phyloP scores from a whole-genome alignment of 2,797 vertebrate genomes.

The Forpus xanthops region DNA sequence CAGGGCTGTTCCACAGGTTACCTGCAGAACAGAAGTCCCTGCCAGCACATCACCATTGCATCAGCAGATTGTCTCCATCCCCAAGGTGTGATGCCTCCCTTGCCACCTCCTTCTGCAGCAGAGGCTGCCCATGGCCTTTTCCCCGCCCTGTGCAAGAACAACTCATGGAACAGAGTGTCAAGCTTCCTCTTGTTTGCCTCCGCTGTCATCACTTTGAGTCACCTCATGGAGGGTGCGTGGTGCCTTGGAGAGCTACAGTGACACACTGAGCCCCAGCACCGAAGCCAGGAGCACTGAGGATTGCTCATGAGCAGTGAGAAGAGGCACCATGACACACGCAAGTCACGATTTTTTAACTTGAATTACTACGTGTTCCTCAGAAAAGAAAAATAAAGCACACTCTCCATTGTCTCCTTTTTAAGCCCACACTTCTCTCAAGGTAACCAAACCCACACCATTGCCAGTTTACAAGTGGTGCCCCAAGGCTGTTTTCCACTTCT shows the following conservation, averaged over 20 bases:
- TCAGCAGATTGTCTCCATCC: not conserved
- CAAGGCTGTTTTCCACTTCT: not conserved
- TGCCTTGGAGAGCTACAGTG: not conserved
- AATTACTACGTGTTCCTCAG: not conserved
- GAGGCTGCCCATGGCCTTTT: not conserved
- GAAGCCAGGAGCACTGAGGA: not conserved
- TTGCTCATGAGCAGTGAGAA: not conserved
- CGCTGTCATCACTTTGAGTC: constrained; percentile 15
- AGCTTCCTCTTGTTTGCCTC: constrained; percentile 15
- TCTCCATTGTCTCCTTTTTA: not conserved
- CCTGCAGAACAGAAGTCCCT: not conserved
- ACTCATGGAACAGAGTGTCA: not conserved
- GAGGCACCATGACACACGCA: not conserved
- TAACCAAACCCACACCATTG: not conserved
- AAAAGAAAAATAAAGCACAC: not conserved
- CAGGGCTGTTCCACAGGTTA: not conserved
- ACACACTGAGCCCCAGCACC: not conserved
- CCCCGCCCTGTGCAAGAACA: not conserved
- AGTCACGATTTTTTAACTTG: not conserved
- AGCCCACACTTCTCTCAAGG: not conserved
- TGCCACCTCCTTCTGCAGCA: rapidly evolving
- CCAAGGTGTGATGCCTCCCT: not conserved
- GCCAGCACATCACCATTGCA: not conserved
- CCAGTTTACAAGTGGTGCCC: rapidly evolving
- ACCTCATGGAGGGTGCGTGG: not conserved